Conservation (phyloP, 2,888 invertebrate species). For the Meghimatium bilineatum region DNA sequence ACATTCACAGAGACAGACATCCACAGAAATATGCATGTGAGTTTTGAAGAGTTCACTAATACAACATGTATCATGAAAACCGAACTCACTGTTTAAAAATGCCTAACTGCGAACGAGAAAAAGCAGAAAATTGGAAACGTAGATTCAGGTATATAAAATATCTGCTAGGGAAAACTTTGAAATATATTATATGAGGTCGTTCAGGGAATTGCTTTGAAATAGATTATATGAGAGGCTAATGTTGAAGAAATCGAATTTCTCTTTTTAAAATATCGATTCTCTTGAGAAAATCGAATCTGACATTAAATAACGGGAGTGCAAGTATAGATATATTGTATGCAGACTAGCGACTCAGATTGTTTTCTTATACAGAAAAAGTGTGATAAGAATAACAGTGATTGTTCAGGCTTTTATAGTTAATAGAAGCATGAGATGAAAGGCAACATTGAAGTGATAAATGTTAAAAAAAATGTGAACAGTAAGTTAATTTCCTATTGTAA, state of each 20-base stretch:
- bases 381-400: neutral
- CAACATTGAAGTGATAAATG: neutral
- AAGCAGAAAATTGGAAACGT: too few species aligned
- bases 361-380: neutral
- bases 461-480: too few species aligned
- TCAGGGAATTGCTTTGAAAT: too few species aligned
- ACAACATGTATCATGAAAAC: too few species aligned
- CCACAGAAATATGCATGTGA: too few species aligned
- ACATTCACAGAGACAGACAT: too few species aligned
- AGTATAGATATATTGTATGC: neutral
- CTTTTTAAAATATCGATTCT: constrained; percentile 1
- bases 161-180: too few species aligned
- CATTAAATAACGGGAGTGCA: neutral
- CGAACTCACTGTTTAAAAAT: too few species aligned
- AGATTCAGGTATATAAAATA: too few species aligned
- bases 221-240: neutral
- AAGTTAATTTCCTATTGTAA: too few species aligned
- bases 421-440: neutral
- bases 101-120: too few species aligned
- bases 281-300: neutral
- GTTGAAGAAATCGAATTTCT: neutral
- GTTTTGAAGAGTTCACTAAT: too few species aligned
- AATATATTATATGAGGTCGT: neutral
- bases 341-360: neutral
- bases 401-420: neutral